These are phyloP conservation scores for Erannis defoliaria DNA, from an alignment of 2,888 invertebrate species.

Conservation along the genomic window DNA sequence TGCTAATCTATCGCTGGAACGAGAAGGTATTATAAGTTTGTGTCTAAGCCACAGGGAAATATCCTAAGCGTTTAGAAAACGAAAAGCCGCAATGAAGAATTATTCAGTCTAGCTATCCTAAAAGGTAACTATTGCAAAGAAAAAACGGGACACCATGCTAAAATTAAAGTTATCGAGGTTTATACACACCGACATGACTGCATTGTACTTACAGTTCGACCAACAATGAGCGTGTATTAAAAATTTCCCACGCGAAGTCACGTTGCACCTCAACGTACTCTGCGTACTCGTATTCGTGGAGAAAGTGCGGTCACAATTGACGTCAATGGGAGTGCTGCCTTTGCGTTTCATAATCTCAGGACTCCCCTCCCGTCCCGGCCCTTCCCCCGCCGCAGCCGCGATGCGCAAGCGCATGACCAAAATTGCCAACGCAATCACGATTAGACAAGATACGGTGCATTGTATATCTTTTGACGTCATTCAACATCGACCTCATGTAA, in stretches of 20 bases:
- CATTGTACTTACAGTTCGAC: constrained; percentile 2
- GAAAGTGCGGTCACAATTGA: constrained; percentile 76
- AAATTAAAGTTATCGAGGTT: background rate
- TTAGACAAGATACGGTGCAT: constrained; percentile 44
- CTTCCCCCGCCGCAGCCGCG: constrained; percentile 18
- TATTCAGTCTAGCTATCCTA: too few relatives aligned
- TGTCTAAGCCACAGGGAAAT: too few relatives aligned
- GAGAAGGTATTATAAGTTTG: too few relatives aligned
- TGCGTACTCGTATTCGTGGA: constrained; percentile 53
- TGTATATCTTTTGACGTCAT: constrained; percentile 27
- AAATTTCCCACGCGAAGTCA: constrained; percentile 55
- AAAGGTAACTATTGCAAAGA: too few relatives aligned
- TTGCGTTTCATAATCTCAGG: constrained; percentile 62
- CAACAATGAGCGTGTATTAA: constrained; percentile 25
- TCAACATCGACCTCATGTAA: constrained; percentile 7
- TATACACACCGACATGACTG: background rate
- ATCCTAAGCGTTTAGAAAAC: too few relatives aligned
- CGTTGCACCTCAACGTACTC: constrained; percentile 40
- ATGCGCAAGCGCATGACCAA: constrained; percentile 50
- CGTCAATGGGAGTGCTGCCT: constrained; percentile 66
- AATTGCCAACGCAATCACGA: constrained; percentile 49
- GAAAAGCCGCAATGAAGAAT: too few relatives aligned
- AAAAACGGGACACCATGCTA: too few relatives aligned
- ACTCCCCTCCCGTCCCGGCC: constrained; percentile 57
- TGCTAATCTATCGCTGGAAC: too few relatives aligned